Evolutionary conservation across 2,797 vertebrate species (phyloP), one percentile per base, ranked within the genome.

Genomic region (Eulemur albifrons): DNA sequence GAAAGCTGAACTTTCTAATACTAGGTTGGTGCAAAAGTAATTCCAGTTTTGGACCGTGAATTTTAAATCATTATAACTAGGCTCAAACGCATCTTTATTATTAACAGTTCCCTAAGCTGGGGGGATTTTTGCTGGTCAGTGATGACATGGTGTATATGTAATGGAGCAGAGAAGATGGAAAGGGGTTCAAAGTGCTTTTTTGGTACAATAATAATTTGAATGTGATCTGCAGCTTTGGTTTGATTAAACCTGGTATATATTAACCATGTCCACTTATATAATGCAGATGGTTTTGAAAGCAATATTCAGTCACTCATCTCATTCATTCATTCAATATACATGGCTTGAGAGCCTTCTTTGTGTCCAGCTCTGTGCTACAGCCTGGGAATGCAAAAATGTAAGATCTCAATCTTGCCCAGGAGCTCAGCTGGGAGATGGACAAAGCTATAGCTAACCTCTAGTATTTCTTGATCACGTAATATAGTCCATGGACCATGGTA

Each of bases 251-350:
- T 94, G 20, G 17, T n/a, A 38, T 59, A 48, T 70, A 61, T 70
- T 91, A 69, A 93, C 40, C 30, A 69, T 48, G 67, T 50, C 54
- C 27, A 84, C 38, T 79, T 72, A 84, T 38, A 59, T 94, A 85
- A 92, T 11, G n/a, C 54, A 94, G 80, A 48, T 83, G 50, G 57
- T 77, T 90, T 94, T 90, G 25, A 93, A 93, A 80, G 35, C 30
- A 88, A 35, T 30, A 88, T 93, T 93, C 52, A 80, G 48, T 93
- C 65, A 72, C 80, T 93, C 52, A 75, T 85, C 57, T 61, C 10
- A 59, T 73, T 92, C 48, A 54, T 67, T 65, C 30, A 40, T 86
- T 94, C 63, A 93, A 8, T 1, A 38, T 70, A 32, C 5, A 63
- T 84, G 13, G 30, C 23, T 12, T 67, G 21, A 61, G 61, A 93